A percentile compares a stretch with the other conserved stretches of the same genome.
phyloP scores from a whole-genome alignment of 2,888 invertebrate genomes.

The Venusia cambrica region DNA sequence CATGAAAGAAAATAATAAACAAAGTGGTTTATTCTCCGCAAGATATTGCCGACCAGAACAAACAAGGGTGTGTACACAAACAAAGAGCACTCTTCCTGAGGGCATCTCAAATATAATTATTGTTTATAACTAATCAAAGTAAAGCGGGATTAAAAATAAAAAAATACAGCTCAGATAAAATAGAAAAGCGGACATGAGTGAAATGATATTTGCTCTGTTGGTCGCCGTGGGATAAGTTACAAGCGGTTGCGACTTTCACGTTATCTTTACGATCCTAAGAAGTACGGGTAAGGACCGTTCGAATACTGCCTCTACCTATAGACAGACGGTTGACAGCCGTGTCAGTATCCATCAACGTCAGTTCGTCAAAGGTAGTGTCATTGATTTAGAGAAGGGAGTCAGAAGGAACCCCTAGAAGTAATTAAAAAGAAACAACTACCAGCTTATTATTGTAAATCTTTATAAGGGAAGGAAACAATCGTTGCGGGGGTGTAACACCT shows the following conservation, averaged over 20 bases:
- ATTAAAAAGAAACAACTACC: too few relatives aligned
- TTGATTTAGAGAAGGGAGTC: too few relatives aligned
- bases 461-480: too few relatives aligned
- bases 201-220: constrained; percentile 54
- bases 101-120: constrained; percentile 15
- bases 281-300: too few relatives aligned
- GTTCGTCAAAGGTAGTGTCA: too few relatives aligned
- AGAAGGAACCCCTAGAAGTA: too few relatives aligned
- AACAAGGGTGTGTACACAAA: constrained; percentile 14
- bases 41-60: constrained; percentile 16
- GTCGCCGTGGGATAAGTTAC: constrained; percentile 28
- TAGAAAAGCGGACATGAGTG: constrained; percentile 45
- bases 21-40: constrained; percentile 5
- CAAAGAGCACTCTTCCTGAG: constrained; percentile 11
- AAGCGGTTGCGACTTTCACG: constrained; percentile 1
- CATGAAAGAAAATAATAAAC: neutral
- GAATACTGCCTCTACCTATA: too few relatives aligned
- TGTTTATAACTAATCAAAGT: constrained; percentile 27
- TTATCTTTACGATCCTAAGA: too few relatives aligned
- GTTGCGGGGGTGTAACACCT: too few relatives aligned
- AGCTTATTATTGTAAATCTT: too few relatives aligned
- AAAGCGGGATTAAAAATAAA: constrained; percentile 25
- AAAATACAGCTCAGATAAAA: constrained; percentile 44
- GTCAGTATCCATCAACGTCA: too few relatives aligned
- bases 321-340: too few relatives aligned